A percentile compares a stretch with the other conserved stretches of the same genome.
Evolutionary conservation across 2,797 vertebrate species (phyloP).

Genomic region (Setipinna tenuifilis): DNA sequence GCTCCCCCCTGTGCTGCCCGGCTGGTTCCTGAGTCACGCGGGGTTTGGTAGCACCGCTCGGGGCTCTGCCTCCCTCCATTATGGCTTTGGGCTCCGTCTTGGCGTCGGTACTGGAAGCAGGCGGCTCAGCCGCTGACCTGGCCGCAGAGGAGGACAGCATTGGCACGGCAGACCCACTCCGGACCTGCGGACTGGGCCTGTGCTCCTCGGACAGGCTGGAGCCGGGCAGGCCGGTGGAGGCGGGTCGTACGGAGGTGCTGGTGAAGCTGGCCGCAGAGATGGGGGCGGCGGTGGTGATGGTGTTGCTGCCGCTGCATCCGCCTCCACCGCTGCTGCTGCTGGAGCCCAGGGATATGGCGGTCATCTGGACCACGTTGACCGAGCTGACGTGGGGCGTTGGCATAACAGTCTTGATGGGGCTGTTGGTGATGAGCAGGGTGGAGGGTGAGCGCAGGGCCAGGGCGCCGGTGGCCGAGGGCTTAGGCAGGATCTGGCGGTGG

Average conservation of each 20-base stretch:
- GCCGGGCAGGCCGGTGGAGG: constrained; percentile 73
- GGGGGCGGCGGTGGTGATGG: constrained; percentile 51
- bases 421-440: constrained; percentile 91
- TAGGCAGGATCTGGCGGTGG: constrained; percentile 96
- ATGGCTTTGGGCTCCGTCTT: constrained; percentile 87
- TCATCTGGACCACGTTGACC: constrained; percentile 94
- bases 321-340: constrained; percentile 63
- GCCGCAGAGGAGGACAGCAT: constrained; percentile 77
- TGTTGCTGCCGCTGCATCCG: not conserved
- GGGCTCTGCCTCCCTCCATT: constrained; percentile 77
- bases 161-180: constrained; percentile 82
- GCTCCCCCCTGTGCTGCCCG: too few species aligned
- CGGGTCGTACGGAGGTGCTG: constrained; percentile 76
- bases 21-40: constrained; percentile 61
- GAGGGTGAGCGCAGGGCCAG: constrained; percentile 91
- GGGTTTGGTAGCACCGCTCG: constrained; percentile 71
- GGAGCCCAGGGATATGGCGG: constrained; percentile 88
- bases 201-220: constrained; percentile 73
- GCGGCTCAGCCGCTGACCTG: constrained; percentile 61
- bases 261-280: constrained; percentile 53
- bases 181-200: constrained; percentile 75
- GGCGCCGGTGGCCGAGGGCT: constrained; percentile 85
- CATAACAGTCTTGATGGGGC: constrained; percentile 92
- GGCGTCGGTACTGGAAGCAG: constrained; percentile 75
- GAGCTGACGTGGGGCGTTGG: constrained; percentile 90